phyloP scores from a whole-genome alignment of 2,888 invertebrate genomes.

The Andrena camellia region DNA sequence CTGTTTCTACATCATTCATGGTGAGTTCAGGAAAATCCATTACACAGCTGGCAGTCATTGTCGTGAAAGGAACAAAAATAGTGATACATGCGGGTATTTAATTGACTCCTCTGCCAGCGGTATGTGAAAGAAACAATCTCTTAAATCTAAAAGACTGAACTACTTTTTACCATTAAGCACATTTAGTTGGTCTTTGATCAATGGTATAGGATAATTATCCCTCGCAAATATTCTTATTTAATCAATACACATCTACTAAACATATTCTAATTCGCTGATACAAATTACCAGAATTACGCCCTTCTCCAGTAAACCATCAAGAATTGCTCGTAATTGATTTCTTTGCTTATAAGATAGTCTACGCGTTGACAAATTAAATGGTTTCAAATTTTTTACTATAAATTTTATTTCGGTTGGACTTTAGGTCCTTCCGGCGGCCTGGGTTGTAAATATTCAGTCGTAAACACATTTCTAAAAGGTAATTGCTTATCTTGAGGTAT shows the following conservation, averaged over 20 bases:
- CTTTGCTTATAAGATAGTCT: neutral
- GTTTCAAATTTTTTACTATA: no score
- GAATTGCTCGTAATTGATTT: neutral
- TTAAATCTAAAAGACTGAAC: no score
- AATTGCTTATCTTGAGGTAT: neutral
- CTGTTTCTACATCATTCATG: no score
- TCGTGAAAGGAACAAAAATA: neutral
- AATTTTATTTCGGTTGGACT: no score
- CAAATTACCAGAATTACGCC: neutral
- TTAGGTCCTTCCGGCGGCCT: no score
- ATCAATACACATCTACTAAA: neutral
- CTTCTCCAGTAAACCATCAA: neutral
- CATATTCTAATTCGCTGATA: neutral
- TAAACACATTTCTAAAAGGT: neutral
- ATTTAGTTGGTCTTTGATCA: no score
- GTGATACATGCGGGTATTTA: slow-evolving; percentile 8
- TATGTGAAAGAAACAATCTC: slow-evolving; percentile 13
- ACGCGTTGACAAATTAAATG: neutral
- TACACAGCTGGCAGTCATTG: no score
- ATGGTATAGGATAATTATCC: neutral
- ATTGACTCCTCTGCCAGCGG: neutral
- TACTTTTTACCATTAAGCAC: no score
- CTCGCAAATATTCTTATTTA: neutral
- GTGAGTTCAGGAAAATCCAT: no score
- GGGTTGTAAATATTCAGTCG: no score